These are phyloP conservation scores for Xiphorhynchus erythropygius DNA, from an alignment of 2,797 vertebrate genomes.

Conservation along the genomic window DNA sequence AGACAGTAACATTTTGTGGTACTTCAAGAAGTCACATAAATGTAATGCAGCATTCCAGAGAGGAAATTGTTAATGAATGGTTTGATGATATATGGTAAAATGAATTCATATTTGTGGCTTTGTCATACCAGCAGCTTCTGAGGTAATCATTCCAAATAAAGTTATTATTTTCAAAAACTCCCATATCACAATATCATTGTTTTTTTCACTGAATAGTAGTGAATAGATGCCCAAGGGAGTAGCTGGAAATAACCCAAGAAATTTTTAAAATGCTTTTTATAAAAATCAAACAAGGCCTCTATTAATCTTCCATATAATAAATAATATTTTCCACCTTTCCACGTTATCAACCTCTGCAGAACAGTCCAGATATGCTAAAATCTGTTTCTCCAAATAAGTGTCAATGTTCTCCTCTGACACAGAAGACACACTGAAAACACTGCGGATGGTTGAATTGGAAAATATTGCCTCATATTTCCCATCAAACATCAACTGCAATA, in stretches of 20 bases:
- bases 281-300: neutral
- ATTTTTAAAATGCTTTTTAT: neutral
- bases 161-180: neutral
- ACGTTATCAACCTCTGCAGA: slow-evolving; percentile 64
- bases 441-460: slow-evolving; percentile 74
- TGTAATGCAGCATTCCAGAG: neutral
- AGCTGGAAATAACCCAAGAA: rapidly evolving
- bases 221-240: rapidly evolving
- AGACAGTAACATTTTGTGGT: neutral
- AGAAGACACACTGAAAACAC: slow-evolving; percentile 77
- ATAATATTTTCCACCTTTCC: slow-evolving; percentile 79
- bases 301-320: neutral
- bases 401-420: slow-evolving; percentile 78
- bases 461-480: slow-evolving; percentile 85
- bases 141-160: neutral
- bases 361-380: slow-evolving; percentile 81
- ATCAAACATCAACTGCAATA: slow-evolving; percentile 83
- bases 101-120: neutral
- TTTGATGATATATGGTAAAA: neutral
- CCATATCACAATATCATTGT: neutral
- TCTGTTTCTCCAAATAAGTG: slow-evolving; percentile 82
- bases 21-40: neutral
- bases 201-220: neutral
- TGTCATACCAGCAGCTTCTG: neutral
- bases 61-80: neutral